These are phyloP conservation scores for Meandrina meandrites DNA, from an alignment of 92 coral and sea anemone genomes.

Conservation along the genomic window DNA sequence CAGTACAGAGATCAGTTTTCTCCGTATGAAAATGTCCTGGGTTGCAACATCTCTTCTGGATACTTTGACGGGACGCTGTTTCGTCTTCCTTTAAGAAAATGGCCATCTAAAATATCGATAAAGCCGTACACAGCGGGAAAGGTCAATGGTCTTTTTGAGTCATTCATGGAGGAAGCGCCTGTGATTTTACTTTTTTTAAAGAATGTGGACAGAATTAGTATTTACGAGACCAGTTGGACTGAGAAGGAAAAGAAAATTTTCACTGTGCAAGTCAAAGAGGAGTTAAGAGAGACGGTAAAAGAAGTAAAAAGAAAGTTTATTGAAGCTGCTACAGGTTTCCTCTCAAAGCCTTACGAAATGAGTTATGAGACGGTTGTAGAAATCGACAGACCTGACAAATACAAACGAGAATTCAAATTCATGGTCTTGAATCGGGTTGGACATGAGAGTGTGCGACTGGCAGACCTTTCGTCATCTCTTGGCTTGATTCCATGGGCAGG, in stretches of 20 bases:
- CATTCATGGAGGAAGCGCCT: slow-evolving; percentile 87
- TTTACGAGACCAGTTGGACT: slow-evolving; percentile 79
- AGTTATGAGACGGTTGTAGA: slow-evolving; percentile 72
- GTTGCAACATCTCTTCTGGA: slow-evolving; percentile 81
- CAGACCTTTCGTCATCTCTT: slow-evolving; percentile 69
- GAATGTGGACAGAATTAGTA: slow-evolving; percentile 69
- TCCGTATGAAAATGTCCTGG: slow-evolving; percentile 84
- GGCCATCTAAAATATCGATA: slow-evolving; percentile 89
- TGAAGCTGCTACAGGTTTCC: slow-evolving; percentile 52
- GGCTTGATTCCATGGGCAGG: slow-evolving; percentile 94
- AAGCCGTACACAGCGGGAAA: slow-evolving; percentile 84
- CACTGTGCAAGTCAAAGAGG: slow-evolving; percentile 74
- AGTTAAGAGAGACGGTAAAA: slow-evolving; percentile 55
- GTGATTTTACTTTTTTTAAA: slow-evolving; percentile 82
- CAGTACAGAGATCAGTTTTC: slow-evolving; percentile 87
- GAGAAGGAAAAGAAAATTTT: slow-evolving; percentile 71
- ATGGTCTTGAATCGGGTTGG: slow-evolving; percentile 89
- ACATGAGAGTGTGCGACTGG: slow-evolving; percentile 58
- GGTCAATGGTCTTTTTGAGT: slow-evolving; percentile 77
- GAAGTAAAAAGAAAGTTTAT: slow-evolving; percentile 66
- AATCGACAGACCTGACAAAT: slow-evolving; percentile 55
- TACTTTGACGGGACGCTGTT: slow-evolving; percentile 81
- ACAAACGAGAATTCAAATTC: slow-evolving; percentile 58
- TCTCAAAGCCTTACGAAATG: slow-evolving; percentile 70
- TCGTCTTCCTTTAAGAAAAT: slow-evolving; percentile 91